Base-by-base conservation (phyloP, 1,140 invertebrate genomes). In the Pseudobourletiella spinata region DNA sequence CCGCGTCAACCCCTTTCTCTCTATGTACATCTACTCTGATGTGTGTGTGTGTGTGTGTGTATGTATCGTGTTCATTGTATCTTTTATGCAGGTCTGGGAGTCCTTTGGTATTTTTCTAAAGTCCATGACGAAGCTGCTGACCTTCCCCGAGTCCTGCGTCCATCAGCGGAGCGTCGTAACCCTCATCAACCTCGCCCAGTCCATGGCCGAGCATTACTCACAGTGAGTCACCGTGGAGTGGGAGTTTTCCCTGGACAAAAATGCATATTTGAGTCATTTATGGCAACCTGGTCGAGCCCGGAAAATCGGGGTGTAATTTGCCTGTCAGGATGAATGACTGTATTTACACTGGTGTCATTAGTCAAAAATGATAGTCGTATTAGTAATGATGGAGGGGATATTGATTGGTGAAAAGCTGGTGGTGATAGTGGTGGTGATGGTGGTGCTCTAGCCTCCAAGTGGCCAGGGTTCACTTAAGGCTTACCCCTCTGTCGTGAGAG, bases 111-210 rank as follows among this genome's bases (percentile, higher is more conserved):
- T 24, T 26, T 62, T 62, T 39, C 59, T 57, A 28, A 25, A 59
- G n/a, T 50, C 59, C 29, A 48, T 56, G 42, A 22, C 8, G n/a
- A 43, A 48, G 44, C 44, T 66, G 22, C 51, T 62, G 29, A 46
- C 46, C n/a, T 59, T 59, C 25, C 57, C 51, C 16, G 51, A 59
- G n/a, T 55, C 60, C 2, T 66, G 59, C 58, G 64, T 62, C 3
- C 18, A 62, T 28, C 42, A 54, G 20, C 46, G 28, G 28, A 59
- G 26, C 30, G 8, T 66, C 8, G 8, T 62, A 18, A 44, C 18
- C n/a, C 48, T 62, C 20, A 54, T 56, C 30, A 26, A 54, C 3
- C 42, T 54, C 18, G 43, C 59, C 43, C 29, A 46, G 48, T 22
- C 30, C 22, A 54, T 62, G 44, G 56, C 50, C n/a, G 32, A 42